phyloP scores from a whole-genome alignment of 2,888 invertebrate genomes.

The Athalia cordata region DNA sequence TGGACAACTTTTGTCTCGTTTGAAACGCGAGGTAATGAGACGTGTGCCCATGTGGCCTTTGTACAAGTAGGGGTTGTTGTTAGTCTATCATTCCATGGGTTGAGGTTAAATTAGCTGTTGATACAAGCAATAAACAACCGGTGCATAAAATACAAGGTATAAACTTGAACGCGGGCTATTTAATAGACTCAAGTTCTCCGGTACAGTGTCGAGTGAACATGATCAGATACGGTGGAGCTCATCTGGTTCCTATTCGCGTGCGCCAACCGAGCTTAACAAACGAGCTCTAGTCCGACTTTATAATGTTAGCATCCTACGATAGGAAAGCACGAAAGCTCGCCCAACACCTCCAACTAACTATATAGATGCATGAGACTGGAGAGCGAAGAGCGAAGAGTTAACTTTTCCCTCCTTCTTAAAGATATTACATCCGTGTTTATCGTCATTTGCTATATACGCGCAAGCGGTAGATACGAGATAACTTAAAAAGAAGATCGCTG shows the following conservation, averaged over 20 bases:
- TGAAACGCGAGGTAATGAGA: background rate
- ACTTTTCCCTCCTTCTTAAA: too few relatives aligned
- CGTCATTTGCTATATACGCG: too few relatives aligned
- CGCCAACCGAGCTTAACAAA: background rate
- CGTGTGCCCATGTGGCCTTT: too few relatives aligned
- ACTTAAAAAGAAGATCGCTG: too few relatives aligned
- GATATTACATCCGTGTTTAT: too few relatives aligned
- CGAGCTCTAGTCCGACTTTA: constrained; percentile 5
- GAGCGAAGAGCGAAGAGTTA: too few relatives aligned
- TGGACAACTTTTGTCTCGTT: background rate
- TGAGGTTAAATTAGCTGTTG: constrained; percentile 11
- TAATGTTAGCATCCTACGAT: constrained; percentile 3
- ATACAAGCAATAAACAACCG: constrained; percentile 27
- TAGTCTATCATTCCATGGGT: background rate
- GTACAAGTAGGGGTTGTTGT: background rate
- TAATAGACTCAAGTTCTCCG: constrained; percentile 33
- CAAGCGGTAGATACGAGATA: too few relatives aligned
- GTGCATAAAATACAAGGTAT: constrained; percentile 33
- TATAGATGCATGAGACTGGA: too few relatives aligned
- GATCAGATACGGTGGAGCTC: constrained; percentile 40
- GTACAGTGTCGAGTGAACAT: constrained; percentile 41
- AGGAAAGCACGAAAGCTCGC: constrained; percentile 5
- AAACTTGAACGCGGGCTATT: constrained; percentile 35
- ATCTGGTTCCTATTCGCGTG: constrained; percentile 44
- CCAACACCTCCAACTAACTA: background rate